A percentile compares a stretch with the other conserved stretches of the same genome.
Conservation (phyloP, 2,113 vertebrate genomes). For the Petromus typicus region DNA sequence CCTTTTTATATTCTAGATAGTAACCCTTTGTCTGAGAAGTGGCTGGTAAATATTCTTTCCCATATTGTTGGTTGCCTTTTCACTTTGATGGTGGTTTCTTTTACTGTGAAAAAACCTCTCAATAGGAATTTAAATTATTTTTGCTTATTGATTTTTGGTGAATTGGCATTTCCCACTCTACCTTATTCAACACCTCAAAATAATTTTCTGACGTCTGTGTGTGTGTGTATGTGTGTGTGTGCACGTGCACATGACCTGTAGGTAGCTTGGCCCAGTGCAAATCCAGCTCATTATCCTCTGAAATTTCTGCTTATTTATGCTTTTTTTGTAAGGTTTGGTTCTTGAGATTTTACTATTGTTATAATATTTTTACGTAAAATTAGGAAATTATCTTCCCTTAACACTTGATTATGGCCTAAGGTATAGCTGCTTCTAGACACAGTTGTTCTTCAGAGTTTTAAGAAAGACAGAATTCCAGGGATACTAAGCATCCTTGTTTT, state of each 20-base stretch:
- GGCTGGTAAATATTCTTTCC: too few species aligned
- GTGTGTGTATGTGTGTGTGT: not conserved
- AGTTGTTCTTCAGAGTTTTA: not conserved
- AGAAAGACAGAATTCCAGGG: not conserved
- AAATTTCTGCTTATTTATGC: not conserved
- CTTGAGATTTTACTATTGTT: not conserved
- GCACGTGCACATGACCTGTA: not conserved
- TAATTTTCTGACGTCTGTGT: not conserved
- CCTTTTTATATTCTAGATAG: too few species aligned
- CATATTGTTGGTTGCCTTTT: too few species aligned
- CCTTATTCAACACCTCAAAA: slow-evolving; percentile 54
- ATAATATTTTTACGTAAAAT: not conserved
- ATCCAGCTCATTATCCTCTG: not conserved
- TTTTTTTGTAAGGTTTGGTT: not conserved
- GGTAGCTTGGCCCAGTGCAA: not conserved
- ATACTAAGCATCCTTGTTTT: not conserved
- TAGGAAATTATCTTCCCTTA: not conserved
- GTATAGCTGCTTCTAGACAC: not conserved
- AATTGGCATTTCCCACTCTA: slow-evolving; percentile 73
- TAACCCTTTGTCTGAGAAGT: too few species aligned
- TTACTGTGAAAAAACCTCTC: too few species aligned
- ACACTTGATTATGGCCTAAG: not conserved
- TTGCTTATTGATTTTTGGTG: slow-evolving; percentile 64
- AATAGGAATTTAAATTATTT: too few species aligned
- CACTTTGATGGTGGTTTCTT: too few species aligned